These are phyloP conservation scores for Luperina nickerlii DNA, from an alignment of 2,888 invertebrate genomes.

Conservation along the genomic window DNA sequence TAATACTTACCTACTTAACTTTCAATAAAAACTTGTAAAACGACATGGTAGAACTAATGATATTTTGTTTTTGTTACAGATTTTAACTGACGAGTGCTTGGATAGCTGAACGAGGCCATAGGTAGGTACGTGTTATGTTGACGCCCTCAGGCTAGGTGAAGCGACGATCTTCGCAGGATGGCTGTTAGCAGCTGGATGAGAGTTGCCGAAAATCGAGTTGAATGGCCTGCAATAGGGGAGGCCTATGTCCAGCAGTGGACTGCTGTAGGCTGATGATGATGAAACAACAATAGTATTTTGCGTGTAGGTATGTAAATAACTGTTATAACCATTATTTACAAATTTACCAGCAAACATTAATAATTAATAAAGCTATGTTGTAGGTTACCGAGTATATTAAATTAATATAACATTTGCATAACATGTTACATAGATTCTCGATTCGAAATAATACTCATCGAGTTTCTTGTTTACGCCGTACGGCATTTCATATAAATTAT, in stretches of 20 bases:
- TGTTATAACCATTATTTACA: not conserved
- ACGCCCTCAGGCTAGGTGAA: not conserved
- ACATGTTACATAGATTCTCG: conserved; percentile 16
- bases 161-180: not conserved
- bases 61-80: conserved; percentile 79
- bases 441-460: conserved; percentile 1
- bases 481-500: too few relatives aligned
- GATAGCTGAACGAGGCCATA: conserved; percentile 86
- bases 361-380: conserved; percentile 6
- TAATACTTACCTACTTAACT: not conserved
- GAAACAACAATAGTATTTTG: not conserved
- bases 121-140: conserved; percentile 67
- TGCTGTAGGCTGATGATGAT: not conserved
- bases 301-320: not conserved
- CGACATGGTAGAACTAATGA: conserved; percentile 10
- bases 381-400: conserved; percentile 4
- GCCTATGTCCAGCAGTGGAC: not conserved
- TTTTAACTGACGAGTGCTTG: conserved; percentile 78
- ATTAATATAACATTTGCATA: conserved; percentile 46
- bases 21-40: not conserved
- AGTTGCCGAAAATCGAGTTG: not conserved
- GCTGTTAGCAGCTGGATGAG: not conserved
- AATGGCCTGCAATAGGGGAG: not conserved
- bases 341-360: conserved; percentile 5
- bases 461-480: not conserved